Conservation (phyloP, 2,113 vertebrate genomes). For the Ptychochromis oligacanthus region DNA sequence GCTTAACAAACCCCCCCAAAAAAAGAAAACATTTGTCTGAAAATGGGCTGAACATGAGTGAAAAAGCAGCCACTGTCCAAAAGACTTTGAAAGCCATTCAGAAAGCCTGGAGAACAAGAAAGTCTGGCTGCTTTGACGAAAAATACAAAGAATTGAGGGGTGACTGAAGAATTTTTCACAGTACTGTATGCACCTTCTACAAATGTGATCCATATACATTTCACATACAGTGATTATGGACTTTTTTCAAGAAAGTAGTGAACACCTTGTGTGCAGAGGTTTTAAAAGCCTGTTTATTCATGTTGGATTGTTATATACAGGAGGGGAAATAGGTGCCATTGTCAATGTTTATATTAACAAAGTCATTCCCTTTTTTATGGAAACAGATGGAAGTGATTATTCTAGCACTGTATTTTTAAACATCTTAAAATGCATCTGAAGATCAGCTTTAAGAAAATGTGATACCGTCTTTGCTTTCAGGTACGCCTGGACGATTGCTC, state of each 20-base stretch:
- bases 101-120: too few relatives aligned
- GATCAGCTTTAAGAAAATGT: too few relatives aligned
- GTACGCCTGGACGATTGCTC: slow-evolving; percentile 96
- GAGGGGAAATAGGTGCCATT: background rate
- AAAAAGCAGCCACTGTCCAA: too few relatives aligned
- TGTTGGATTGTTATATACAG: background rate
- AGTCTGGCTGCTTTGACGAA: too few relatives aligned
- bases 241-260: background rate
- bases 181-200: background rate
- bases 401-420: background rate
- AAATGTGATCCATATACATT: background rate
- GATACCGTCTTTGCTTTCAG: slow-evolving; percentile 65
- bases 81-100: too few relatives aligned
- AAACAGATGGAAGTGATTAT: too few relatives aligned
- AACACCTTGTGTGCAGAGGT: background rate
- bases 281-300: background rate
- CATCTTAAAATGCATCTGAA: background rate
- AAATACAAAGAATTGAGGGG: too few relatives aligned
- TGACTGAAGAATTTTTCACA: background rate
- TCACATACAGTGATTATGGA: background rate
- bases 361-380: too few relatives aligned
- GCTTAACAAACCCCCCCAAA: too few relatives aligned
- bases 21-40: too few relatives aligned
- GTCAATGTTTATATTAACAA: background rate
- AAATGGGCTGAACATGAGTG: too few relatives aligned